Evolutionary conservation across 2,888 invertebrate species (phyloP).

Genomic region (Spatulosminthurus flaviceps): DNA sequence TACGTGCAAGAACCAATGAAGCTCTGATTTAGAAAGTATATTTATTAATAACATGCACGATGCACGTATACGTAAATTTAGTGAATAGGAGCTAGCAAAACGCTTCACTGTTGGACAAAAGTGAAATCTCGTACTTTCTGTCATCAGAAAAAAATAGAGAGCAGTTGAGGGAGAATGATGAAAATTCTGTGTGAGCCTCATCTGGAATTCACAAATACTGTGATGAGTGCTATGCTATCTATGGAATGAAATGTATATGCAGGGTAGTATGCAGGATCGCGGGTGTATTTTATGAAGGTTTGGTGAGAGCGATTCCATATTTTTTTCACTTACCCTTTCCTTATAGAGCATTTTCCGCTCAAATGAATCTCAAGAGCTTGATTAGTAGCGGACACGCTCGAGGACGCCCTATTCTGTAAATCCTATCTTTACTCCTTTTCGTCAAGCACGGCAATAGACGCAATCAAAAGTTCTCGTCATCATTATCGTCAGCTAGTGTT

Average conservation of each 20-base stretch:
- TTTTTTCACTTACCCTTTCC: not conserved
- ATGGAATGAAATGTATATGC: not conserved
- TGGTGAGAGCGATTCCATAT: not conserved
- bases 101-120: not conserved
- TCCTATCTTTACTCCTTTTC: slow-evolving; percentile 8
- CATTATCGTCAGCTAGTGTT: slow-evolving; percentile 31
- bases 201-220: slow-evolving; percentile 70
- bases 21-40: no score
- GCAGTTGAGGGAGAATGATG: not conserved
- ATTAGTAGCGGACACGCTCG: slow-evolving; percentile 41
- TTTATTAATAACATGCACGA: no score
- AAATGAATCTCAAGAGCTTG: slow-evolving; percentile 44
- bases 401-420: not conserved
- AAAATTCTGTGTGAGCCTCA: not conserved
- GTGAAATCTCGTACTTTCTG: not conserved
- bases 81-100: no score
- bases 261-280: slow-evolving; percentile 70
- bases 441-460: not conserved
- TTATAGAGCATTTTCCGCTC: slow-evolving; percentile 51
- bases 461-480: slow-evolving; percentile 27
- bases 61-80: no score
- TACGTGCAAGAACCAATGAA: no score
- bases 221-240: slow-evolving; percentile 72
- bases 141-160: not conserved
- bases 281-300: slow-evolving; percentile 71